Percentiles rank a stretch among this genome's conserved stretches.
Evolutionary conservation across 1,140 invertebrate genomes (phyloP).

Genomic region (Drosophila nasuta): DNA sequence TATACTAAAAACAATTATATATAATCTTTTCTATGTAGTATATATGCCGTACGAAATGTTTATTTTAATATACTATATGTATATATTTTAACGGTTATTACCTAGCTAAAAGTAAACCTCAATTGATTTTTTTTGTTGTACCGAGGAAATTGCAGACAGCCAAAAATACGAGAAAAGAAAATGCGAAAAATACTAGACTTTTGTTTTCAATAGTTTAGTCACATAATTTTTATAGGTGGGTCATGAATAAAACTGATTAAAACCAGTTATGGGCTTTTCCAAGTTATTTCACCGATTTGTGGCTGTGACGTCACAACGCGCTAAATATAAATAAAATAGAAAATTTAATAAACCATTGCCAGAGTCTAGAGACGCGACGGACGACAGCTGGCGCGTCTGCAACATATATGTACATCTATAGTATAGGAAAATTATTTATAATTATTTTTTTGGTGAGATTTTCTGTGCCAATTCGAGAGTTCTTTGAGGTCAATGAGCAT

Average conservation of each 20-base stretch:
- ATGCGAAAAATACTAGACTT: neutral
- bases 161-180: neutral
- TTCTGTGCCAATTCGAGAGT: slow-evolving; percentile 27
- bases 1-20: slow-evolving; percentile 22
- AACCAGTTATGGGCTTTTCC: slow-evolving; percentile 45
- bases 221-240: slow-evolving; percentile 9
- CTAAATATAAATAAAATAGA: slow-evolving; percentile 29
- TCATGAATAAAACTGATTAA: slow-evolving; percentile 28
- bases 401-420: slow-evolving; percentile 10
- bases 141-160: slow-evolving; percentile 3
- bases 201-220: slow-evolving; percentile 10
- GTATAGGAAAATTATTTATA: slow-evolving; percentile 39
- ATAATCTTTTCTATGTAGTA: neutral
- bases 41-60: neutral
- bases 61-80: too few relatives aligned
- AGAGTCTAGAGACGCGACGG: slow-evolving; percentile 22
- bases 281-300: slow-evolving; percentile 28
- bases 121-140: neutral
- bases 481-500: slow-evolving; percentile 36
- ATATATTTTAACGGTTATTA: neutral
- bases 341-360: neutral
- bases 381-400: slow-evolving; percentile 34
- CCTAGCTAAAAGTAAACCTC: too few relatives aligned
- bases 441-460: slow-evolving; percentile 17
- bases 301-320: slow-evolving; percentile 32